These are phyloP conservation scores for Phyllopteryx taeniolatus DNA, from an alignment of 2,113 vertebrate genomes.

Conservation along the genomic window DNA sequence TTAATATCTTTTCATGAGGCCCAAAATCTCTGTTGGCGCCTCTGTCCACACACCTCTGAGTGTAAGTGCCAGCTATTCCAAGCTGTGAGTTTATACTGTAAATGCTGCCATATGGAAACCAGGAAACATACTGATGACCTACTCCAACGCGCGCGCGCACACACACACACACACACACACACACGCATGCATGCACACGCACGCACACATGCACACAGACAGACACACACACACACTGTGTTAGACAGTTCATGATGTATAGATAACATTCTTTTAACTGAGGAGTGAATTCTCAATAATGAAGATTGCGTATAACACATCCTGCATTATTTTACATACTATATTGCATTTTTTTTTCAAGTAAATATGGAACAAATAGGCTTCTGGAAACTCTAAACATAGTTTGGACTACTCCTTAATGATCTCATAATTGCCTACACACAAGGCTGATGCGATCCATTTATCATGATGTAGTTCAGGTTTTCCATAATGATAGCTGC, in stretches of 20 bases:
- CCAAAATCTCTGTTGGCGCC: conserved; percentile 2
- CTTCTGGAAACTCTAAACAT: conserved; percentile 35
- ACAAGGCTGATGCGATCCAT: conserved; percentile 52
- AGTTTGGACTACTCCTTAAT: conserved; percentile 52
- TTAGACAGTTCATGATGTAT: conserved; percentile 1
- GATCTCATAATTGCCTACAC: conserved; percentile 45
- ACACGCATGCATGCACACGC: no score
- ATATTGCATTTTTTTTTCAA: conserved; percentile 14
- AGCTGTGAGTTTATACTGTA: conserved; percentile 11
- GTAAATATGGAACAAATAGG: conserved; percentile 3
- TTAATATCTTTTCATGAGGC: neutral
- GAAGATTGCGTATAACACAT: neutral
- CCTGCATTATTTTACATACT: neutral
- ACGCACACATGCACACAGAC: no score
- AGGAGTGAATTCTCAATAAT: neutral
- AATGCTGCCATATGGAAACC: conserved; percentile 25
- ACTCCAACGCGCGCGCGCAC: neutral
- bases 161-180: conserved; percentile 6
- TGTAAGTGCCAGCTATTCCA: conserved; percentile 22
- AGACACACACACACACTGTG: neutral
- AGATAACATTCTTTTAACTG: conserved; percentile 9
- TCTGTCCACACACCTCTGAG: conserved; percentile 5
- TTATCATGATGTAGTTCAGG: conserved; percentile 36
- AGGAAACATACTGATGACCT: conserved; percentile 23
- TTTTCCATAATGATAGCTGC: conserved; percentile 34